These are phyloP conservation scores for Entomobrya proxima DNA, from an alignment of 2,888 invertebrate genomes.

Conservation along the genomic window DNA sequence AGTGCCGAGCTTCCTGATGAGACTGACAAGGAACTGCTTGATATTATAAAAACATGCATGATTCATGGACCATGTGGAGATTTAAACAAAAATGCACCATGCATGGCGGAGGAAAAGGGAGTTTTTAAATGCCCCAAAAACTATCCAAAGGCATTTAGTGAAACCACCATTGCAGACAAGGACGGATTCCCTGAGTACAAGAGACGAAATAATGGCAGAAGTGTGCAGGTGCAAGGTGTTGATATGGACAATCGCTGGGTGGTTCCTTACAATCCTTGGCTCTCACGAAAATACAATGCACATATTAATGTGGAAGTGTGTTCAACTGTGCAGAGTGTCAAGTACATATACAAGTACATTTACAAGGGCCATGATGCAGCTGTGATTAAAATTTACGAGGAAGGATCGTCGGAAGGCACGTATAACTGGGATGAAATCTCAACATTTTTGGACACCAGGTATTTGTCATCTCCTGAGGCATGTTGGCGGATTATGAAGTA, in stretches of 20 bases:
- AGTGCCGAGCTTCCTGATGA: too few relatives aligned
- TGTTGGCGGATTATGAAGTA: constrained; percentile 76
- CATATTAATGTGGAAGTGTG: constrained; percentile 77
- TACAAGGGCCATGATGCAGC: constrained; percentile 70
- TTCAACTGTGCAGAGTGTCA: constrained; percentile 63
- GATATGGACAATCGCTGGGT: too few relatives aligned
- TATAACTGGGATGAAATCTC: constrained; percentile 75
- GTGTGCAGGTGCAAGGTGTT: too few relatives aligned
- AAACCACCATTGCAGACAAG: constrained; percentile 74
- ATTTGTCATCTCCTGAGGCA: constrained; percentile 76
- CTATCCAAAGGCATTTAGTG: constrained; percentile 74
- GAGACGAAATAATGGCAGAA: too few relatives aligned
- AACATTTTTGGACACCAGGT: constrained; percentile 76
- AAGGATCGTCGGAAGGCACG: not conserved
- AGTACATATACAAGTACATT: constrained; percentile 74
- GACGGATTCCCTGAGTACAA: too few relatives aligned
- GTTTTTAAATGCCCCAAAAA: too few relatives aligned
- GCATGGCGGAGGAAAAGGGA: too few relatives aligned
- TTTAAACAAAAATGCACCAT: too few relatives aligned
- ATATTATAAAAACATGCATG: constrained; percentile 71
- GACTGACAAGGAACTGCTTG: constrained; percentile 61
- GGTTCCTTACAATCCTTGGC: constrained; percentile 76
- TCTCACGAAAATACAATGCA: constrained; percentile 76
- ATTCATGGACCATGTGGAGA: constrained; percentile 75
- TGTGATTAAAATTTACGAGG: not conserved